Base-by-base conservation (phyloP, 2,113 vertebrate genomes). In the Thamnophis sirtalis region DNA sequence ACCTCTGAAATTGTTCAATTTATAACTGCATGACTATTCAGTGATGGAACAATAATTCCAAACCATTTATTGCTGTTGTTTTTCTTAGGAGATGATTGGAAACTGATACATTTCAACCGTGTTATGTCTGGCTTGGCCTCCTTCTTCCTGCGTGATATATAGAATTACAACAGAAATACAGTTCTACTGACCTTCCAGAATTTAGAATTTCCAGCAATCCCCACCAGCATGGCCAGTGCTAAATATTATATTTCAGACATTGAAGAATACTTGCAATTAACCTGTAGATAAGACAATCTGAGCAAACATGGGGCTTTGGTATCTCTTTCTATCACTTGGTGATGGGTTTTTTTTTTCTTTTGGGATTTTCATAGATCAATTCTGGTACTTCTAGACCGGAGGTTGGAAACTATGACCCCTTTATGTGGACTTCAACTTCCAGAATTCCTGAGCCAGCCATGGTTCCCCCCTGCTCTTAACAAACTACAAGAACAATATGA, bases 61-160 rank as follows among this genome's bases (percentile, higher is more conserved):
- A 80, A 86, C 90, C 91, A 80, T 95, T 94, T 94, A 94, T 54
- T 17, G 54, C 92, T 94, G 93, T 24, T 93, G 19, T 60, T 93
- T 56, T 13, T 91, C 9, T 10, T 3, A 4, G 84, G 38, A 28
- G 28, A 84, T 19, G 56, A 43, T 92, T 89, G 50, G 1, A 49
- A 48, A 89, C 60, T 33, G n/a, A 92, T 63, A 92, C 92, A 55
- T 9, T 80, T 73, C 49, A 50, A 21, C 13, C 17, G 2, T 15
- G 7, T 7, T 89, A 6, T 49, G 10, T 88, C 38, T 38, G 33
- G 10, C 26, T 56, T 60, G 84, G 17, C 49, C 51, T 33, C 22
- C 22, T 84, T 9, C 6, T 15, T 38, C 4, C 54, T 13, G 0
- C 10, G 60, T 90, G 63, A 19, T 84, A 56, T 24, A 15, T 11